Base-by-base conservation (phyloP, 92 coral and sea anemone species). In the Palythoa heliodiscus region DNA sequence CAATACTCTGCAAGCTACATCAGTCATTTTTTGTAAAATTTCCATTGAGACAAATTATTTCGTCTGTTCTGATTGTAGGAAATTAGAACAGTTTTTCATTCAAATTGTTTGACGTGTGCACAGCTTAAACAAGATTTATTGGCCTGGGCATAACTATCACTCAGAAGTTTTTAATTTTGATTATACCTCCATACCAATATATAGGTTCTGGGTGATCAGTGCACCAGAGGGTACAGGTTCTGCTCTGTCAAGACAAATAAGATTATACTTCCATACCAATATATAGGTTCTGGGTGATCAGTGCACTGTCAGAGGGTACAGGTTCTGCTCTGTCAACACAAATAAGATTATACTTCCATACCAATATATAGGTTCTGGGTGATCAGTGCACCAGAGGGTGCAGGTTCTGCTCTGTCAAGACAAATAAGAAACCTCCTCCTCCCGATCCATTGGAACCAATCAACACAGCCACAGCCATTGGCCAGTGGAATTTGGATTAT, bases 311-410 rank as follows among this genome's bases (percentile, higher is more conserved):
- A 91, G 99, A 85, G 99, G 98, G 40, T 96, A 98, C 82, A 89
- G 98, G 25, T 96, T 96, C 74, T 96, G 98, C 73, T 96, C 99
- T 54, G 98, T 96, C 37, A 96, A 96, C 78, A 96, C 99, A 58
- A 96, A 96, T 86, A 96, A 96, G 29, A 22, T 12, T 39, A 11
- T 69, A 20, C 3, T 74, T 4, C 24, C 13, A 5, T 23, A 50
- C 24, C 15, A 52, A 40, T 89, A 37, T 29, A 94, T 78, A 96
- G 99, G 88, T 96, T 29, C 93, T 96, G 24, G 99, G 99, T 61
- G 99, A 96, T n/a, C 99, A 96, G 86, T 96, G 99, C 75, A 96
- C 99, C 5, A 91, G 99, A 85, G 99, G 98, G 43, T 96, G 99
- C 78, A 89, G 99, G 29, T 96, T 96, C 74, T 96, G 97, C 74